Evolutionary conservation across 2,113 vertebrate genomes (phyloP).

Genomic region (Columbina picui): DNA sequence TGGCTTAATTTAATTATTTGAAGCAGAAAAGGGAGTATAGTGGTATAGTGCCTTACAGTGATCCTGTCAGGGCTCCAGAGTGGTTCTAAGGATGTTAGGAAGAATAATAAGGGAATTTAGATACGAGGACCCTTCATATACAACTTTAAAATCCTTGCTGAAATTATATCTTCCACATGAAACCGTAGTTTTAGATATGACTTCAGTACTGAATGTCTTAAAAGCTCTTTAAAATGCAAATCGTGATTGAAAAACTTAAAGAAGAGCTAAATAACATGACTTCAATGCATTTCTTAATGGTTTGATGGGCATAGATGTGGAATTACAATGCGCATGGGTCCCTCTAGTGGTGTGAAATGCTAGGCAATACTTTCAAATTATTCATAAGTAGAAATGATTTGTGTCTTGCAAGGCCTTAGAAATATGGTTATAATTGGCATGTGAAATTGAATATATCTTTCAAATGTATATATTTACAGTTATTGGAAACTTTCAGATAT

Average conservation of each 20-base stretch:
- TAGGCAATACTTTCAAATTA: neutral
- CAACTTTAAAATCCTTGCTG: neutral
- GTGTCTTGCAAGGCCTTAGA: neutral
- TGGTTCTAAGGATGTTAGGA: neutral
- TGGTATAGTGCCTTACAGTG: neutral
- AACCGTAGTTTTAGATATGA: neutral
- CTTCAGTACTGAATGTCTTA: neutral
- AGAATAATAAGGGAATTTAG: neutral
- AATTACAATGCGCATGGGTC: slow-evolving; percentile 1
- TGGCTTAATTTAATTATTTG: neutral
- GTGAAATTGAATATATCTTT: neutral
- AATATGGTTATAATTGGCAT: neutral
- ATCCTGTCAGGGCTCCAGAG: neutral
- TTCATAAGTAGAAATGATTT: neutral
- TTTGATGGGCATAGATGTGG: neutral
- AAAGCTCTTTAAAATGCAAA: neutral
- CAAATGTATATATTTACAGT: neutral
- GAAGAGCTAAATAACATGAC: neutral
- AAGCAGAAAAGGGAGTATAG: neutral
- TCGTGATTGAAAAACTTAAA: neutral
- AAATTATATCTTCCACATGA: neutral
- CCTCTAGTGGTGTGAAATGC: slow-evolving; percentile 45
- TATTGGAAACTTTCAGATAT: neutral
- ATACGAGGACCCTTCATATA: neutral
- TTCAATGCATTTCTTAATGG: neutral